phyloP scores from a whole-genome alignment of 2,888 invertebrate genomes.

The Netelia fuscicornis region DNA sequence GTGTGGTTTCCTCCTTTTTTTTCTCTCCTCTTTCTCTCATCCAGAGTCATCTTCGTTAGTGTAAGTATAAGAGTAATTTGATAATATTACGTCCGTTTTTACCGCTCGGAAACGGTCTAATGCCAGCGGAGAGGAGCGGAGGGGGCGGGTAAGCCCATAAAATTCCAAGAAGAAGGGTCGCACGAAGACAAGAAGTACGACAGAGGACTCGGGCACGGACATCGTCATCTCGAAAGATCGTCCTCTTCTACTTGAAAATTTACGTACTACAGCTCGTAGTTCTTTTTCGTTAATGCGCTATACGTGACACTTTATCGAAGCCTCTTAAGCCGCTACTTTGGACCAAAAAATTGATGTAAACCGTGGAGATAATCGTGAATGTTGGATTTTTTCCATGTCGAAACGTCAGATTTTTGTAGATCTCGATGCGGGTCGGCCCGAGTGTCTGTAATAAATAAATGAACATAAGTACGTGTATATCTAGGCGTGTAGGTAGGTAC shows the following conservation, averaged over 20 bases:
- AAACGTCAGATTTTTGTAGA: background rate
- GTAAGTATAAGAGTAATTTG: slow-evolving; percentile 57
- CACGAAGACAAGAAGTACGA: slow-evolving; percentile 19
- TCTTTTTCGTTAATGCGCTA: background rate
- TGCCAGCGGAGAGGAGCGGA: background rate
- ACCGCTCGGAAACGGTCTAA: slow-evolving; percentile 39
- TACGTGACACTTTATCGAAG: too few relatives aligned
- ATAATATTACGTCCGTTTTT: slow-evolving; percentile 55
- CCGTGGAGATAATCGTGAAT: too few relatives aligned
- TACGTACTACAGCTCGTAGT: slow-evolving; percentile 1
- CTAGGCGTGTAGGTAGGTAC: background rate
- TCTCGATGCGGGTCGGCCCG: background rate
- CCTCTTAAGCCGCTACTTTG: too few relatives aligned
- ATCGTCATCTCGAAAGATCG: slow-evolving; percentile 25
- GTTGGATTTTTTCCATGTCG: too few relatives aligned
- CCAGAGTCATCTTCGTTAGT: slow-evolving; percentile 21
- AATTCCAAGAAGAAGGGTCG: slow-evolving; percentile 55
- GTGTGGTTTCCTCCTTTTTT: background rate
- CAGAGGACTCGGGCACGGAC: slow-evolving; percentile 13
- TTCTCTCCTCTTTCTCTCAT: background rate
- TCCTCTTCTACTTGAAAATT: background rate
- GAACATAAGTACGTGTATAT: background rate
- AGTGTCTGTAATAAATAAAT: background rate
- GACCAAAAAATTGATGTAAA: too few relatives aligned
- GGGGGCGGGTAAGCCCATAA: slow-evolving; percentile 23